Evolutionary conservation across 2,888 invertebrate species (phyloP), one percentile per base, ranked within the genome.

Genomic region (Eupithecia insigniata): DNA sequence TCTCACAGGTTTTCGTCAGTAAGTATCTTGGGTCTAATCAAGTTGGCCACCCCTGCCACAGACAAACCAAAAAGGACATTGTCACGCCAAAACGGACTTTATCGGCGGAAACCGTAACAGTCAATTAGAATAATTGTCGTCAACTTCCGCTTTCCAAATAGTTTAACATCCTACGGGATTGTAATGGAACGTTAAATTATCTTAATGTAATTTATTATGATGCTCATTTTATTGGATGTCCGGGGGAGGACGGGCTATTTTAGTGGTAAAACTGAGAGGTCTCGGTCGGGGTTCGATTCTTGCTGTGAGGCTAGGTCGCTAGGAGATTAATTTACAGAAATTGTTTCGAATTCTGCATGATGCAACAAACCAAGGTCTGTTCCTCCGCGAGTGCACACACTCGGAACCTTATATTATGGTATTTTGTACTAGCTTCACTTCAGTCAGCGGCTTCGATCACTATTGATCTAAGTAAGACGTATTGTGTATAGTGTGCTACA

Each of bases 61-160:
- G n/a, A 69, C 65, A 68, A 69, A 69, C 64, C 60, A 26, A 66
- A 66, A 55, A 66, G 43, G 74, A 61, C 67, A 72, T 30, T 71
- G 30, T 26, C 46, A 34, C 58, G 61, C 51, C 64, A 70, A 78
- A 74, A 76, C 77, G 76, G 76, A 74, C 76, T 75, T 76, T 82
- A 82, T 81, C 77, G 66, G 76, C 82, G 83, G 85, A 84, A 83
- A 80, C 85, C 81, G 82, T 86, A 82, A 84, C 60, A 81, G 82
- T 83, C 84, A 86, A 86, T 86, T 86, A 85, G 80, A 82, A 81
- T 85, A 85, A 86, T 83, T 85, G 79, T 79, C 79, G 80, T 62
- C 67, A 72, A 81, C 79, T 85, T 86, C 86, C 85, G 77, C 79
- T 82, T 74, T 80, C 79, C 81, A 81, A 82, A 83, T 79, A 73